Conservation (phyloP, 2,797 vertebrate species). For the Chlorospingus flavigularis region DNA sequence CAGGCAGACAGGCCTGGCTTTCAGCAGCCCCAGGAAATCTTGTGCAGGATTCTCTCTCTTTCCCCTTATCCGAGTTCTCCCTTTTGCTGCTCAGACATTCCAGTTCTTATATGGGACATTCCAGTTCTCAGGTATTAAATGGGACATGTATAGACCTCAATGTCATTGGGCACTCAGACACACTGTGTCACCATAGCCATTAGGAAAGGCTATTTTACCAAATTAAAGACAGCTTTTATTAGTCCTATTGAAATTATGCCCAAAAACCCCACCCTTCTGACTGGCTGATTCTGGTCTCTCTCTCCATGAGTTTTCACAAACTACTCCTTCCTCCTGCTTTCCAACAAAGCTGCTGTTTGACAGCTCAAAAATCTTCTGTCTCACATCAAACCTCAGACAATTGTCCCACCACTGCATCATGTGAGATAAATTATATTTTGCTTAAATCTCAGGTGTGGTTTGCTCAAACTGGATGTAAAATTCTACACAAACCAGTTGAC, state of each 20-base stretch:
- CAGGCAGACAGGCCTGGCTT: not conserved
- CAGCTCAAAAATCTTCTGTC: not conserved
- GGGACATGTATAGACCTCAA: not conserved
- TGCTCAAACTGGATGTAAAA: not conserved
- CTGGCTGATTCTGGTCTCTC: not conserved
- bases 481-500: not conserved
- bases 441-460: not conserved
- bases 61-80: not conserved
- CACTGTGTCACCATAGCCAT: not conserved
- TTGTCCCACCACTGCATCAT: not conserved
- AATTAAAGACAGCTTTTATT: not conserved
- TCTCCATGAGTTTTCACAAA: not conserved
- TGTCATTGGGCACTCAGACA: not conserved
- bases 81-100: not conserved
- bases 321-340: not conserved
- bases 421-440: not conserved
- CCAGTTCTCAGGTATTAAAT: not conserved
- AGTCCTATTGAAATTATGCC: not conserved
- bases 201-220: not conserved
- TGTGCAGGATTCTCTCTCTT: not conserved
- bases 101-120: not conserved
- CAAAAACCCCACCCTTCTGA: not conserved
- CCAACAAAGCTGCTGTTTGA: not conserved
- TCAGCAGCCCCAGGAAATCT: not conserved
- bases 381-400: not conserved